These are phyloP conservation scores for Ametastegia equiseti DNA, from an alignment of 2,888 invertebrate species.

Conservation along the genomic window DNA sequence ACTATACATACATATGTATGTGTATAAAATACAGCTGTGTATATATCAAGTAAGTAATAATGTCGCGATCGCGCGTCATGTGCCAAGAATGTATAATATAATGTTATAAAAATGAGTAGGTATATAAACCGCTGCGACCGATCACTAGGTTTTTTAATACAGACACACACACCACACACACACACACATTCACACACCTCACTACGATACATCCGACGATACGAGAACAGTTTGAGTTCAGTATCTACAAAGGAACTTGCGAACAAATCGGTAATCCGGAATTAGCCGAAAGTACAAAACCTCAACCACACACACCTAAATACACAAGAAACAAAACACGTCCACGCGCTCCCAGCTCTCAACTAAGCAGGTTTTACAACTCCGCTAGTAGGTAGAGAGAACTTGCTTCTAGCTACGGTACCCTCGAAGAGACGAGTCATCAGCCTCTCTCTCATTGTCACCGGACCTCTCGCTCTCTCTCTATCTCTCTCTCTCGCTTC, in stretches of 20 bases:
- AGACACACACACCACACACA: too few relatives aligned
- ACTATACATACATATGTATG: background rate
- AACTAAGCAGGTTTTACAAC: conserved; percentile 37
- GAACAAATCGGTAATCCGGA: background rate
- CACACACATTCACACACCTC: too few relatives aligned
- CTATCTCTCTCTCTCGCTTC: conserved; percentile 31
- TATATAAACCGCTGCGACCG: background rate
- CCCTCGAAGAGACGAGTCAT: conserved; percentile 41
- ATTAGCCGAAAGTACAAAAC: background rate
- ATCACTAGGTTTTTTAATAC: background rate
- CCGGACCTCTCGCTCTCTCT: conserved; percentile 25
- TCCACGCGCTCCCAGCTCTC: conserved; percentile 8
- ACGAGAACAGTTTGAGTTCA: too few relatives aligned
- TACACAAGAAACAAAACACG: conserved; percentile 17
- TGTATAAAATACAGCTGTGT: too few relatives aligned
- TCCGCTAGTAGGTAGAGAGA: too few relatives aligned
- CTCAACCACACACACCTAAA: background rate
- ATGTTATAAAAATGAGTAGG: background rate
- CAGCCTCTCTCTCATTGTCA: conserved; percentile 47
- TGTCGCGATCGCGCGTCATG: conserved; percentile 27
- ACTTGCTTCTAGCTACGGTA: conserved; percentile 26
- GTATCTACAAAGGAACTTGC: too few relatives aligned
- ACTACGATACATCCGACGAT: too few relatives aligned
- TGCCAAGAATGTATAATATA: conserved; percentile 3
- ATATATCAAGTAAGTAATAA: background rate